Evolutionary conservation across 2,113 vertebrate genomes (phyloP).

Genomic region (Lagopus leucura): DNA sequence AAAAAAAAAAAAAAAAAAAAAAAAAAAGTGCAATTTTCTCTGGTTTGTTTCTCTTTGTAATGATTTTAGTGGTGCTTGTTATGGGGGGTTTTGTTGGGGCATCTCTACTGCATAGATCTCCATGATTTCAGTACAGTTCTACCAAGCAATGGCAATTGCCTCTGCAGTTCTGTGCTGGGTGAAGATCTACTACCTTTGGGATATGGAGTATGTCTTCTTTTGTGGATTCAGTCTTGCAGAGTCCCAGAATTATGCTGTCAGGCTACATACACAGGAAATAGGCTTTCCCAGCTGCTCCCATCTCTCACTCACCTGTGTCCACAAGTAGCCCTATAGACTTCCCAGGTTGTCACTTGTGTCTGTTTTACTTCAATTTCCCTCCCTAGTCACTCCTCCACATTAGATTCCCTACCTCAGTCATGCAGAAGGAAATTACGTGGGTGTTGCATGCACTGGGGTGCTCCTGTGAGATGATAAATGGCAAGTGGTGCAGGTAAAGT

Average conservation of each 20-base stretch:
- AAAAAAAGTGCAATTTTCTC: background rate
- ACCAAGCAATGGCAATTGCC: background rate
- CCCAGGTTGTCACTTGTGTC: background rate
- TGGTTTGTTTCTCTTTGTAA: background rate
- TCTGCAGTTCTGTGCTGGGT: background rate
- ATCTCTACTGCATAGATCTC: background rate
- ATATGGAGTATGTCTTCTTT: background rate
- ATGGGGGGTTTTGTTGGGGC: background rate
- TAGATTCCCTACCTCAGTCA: background rate
- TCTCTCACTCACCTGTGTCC: background rate
- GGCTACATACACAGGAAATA: background rate
- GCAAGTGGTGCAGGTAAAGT: background rate
- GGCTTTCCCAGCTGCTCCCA: background rate
- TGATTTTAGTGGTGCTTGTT: background rate
- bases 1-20: background rate
- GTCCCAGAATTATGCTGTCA: background rate
- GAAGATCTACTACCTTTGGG: background rate
- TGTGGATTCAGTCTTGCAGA: background rate
- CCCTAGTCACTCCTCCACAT: background rate
- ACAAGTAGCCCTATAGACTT: background rate
- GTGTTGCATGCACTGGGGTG: background rate
- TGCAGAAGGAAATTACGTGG: background rate
- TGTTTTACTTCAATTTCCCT: background rate
- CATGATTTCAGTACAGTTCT: background rate
- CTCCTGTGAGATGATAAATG: background rate